phyloP scores from a whole-genome alignment of 2,113 vertebrate genomes.

The Progne subis region DNA sequence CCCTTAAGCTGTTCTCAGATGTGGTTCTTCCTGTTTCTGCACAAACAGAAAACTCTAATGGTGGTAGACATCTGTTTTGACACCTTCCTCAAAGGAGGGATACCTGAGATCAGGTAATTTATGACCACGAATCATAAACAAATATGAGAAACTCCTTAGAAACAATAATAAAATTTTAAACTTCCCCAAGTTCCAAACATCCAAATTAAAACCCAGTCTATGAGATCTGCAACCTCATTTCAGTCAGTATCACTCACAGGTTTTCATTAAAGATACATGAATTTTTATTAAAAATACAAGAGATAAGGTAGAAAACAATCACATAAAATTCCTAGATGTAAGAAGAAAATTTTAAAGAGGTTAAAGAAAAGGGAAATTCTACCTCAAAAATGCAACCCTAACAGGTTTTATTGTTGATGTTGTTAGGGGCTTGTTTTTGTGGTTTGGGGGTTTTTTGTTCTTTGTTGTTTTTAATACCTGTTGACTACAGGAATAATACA shows the following conservation, averaged over 20 bases:
- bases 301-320: background rate
- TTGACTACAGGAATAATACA: background rate
- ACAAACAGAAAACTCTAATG: background rate
- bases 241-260: background rate
- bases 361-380: background rate
- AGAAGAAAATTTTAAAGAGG: background rate
- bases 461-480: background rate
- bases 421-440: background rate
- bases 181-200: accelerated
- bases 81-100: background rate
- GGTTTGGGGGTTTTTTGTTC: no score
- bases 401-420: background rate
- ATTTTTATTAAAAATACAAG: background rate
- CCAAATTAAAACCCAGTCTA: background rate
- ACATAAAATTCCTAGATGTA: background rate
- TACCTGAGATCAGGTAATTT: background rate
- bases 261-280: background rate
- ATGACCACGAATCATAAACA: background rate
- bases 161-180: background rate
- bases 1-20: background rate
- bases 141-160: background rate
- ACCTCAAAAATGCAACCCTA: background rate
- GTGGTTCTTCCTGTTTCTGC: background rate
- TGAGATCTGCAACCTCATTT: background rate
- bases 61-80: background rate